Evolutionary conservation across 1,140 invertebrate genomes (phyloP).

Genomic region (Trissolcus basalis): DNA sequence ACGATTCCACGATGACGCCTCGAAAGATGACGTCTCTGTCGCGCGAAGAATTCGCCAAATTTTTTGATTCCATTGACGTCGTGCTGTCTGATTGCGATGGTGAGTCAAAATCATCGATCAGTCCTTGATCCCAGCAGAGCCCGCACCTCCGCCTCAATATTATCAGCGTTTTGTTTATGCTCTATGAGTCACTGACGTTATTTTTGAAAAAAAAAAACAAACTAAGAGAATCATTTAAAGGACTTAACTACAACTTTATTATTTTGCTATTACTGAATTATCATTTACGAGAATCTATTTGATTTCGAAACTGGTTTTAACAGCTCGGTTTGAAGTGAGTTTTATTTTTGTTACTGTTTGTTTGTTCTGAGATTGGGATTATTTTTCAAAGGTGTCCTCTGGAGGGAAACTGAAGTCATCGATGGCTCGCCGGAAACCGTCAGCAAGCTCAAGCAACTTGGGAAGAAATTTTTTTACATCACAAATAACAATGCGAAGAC

Average conservation of each 20-base stretch:
- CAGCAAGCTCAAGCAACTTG: slow-evolving; percentile 82
- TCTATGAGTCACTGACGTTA: neutral
- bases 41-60: slow-evolving; percentile 63
- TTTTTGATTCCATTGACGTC: slow-evolving; percentile 72
- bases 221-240: no score
- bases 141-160: no score
- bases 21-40: slow-evolving; percentile 58
- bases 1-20: slow-evolving; percentile 48
- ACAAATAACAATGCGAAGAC: slow-evolving; percentile 96
- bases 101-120: slow-evolving; percentile 10
- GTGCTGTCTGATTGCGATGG: slow-evolving; percentile 76
- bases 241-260: no score
- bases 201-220: no score
- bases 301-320: no score
- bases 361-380: slow-evolving; percentile 4
- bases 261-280: no score
- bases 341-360: neutral
- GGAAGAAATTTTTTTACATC: slow-evolving; percentile 91
- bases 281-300: no score
- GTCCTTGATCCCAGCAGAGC: neutral
- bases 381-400: slow-evolving; percentile 83
- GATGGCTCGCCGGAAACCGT: slow-evolving; percentile 82
- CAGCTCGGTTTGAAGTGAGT: slow-evolving; percentile 9
- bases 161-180: neutral
- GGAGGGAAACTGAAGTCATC: slow-evolving; percentile 85